Evolutionary conservation across 2,888 invertebrate species (phyloP), one percentile per base, ranked within the genome.

Genomic region (Dicroscelio sp.): DNA sequence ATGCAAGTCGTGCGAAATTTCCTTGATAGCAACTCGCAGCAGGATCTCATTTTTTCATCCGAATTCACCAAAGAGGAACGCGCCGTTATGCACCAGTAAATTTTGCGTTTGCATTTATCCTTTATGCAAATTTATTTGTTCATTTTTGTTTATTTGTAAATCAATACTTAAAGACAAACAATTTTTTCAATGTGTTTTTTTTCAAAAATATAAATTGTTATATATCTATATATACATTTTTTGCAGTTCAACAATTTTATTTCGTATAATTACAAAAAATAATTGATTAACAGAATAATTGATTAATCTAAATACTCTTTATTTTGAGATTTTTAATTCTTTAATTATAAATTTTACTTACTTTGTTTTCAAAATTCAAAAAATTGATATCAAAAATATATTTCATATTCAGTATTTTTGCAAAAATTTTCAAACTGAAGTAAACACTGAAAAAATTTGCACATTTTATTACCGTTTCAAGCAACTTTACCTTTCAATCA

Each of bases 61-160:
- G 97, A 98, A 85, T 98, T 98, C 95, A 97, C 97, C 0, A 98
- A 98, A 92, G 98, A 98, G 0, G 98, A 98, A 94, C 97, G 98
- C 30, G 97, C 97, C 0, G 90, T 96, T 0, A 96, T 98, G 80
- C 98, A 98, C 94, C 97, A 97, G 97, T 97, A 86, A 89, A 10
- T 78, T n/a, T n/a, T n/a, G n/a, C n/a, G n/a, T n/a, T n/a, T n/a
- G n/a, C n/a, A n/a, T n/a, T n/a, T 65, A 48, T 69, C 33, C 30
- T 75, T 71, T 71, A 38, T 25, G 20, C 48, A 31, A 67, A 43
- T 60, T 60, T 48, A 31, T 4, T 10, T 33, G 31, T 55, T 55
- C 17, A n/a, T 73, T 10, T 31, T 52, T 52, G 2, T 31, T 48
- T 14, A 33, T 65, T 30, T 5, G 30, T 58, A 25, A 38, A 38